Percentiles rank a stretch among this genome's conserved stretches.
Evolutionary conservation across 1,140 invertebrate species (phyloP).

Genomic region (Pseudomyrmex dendroicus): DNA sequence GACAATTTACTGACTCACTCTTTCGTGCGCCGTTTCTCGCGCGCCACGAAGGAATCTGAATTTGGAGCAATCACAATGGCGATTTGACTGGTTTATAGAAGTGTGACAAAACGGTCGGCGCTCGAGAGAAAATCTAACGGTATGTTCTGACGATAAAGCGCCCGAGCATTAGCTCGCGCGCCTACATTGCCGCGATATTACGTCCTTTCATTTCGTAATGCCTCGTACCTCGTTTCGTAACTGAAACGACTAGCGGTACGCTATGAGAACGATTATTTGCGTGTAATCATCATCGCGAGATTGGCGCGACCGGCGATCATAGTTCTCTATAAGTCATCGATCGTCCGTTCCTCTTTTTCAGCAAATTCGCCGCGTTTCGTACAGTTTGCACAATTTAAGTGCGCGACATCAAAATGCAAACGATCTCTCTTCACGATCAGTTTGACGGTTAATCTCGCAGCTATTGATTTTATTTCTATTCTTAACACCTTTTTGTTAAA

Average conservation of each 20-base stretch:
- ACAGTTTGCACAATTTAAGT: background rate
- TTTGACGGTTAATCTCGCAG: background rate
- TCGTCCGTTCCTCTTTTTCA: background rate
- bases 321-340: background rate
- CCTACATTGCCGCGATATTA: conserved; percentile 79
- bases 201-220: conserved; percentile 81
- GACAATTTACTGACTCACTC: background rate
- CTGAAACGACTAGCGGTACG: conserved; percentile 77
- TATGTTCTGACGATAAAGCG: conserved; percentile 57
- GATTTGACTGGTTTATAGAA: conserved; percentile 67
- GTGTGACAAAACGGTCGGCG: conserved; percentile 71
- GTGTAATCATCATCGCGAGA: conserved; percentile 1
- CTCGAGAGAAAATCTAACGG: conserved; percentile 82
- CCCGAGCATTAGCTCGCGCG: conserved; percentile 65
- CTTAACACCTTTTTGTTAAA: too few species aligned
- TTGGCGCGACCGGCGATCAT: conserved; percentile 20
- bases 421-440: background rate
- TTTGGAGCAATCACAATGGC: conserved; percentile 54
- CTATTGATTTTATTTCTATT: too few species aligned
- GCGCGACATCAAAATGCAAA: background rate
- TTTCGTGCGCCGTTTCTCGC: background rate
- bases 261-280: conserved; percentile 44
- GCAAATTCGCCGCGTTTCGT: background rate
- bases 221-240: conserved; percentile 78
- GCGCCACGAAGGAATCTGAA: conserved; percentile 32